Evolutionary conservation across 2,797 vertebrate genomes (phyloP).

Genomic region (Lindbergichthys nudifrons): DNA sequence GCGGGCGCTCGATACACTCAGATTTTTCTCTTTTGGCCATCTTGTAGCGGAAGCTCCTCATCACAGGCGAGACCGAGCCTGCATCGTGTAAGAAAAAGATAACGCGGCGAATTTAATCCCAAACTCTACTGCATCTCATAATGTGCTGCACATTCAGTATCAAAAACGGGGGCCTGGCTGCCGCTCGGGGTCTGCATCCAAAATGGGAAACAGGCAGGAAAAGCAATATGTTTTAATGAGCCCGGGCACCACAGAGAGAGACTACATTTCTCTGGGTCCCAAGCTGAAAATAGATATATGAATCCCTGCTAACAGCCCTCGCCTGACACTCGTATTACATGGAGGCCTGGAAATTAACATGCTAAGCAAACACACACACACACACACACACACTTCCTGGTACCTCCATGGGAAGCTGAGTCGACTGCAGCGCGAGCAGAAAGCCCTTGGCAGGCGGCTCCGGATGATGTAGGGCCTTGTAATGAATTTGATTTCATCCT

Average conservation of each 20-base stretch:
- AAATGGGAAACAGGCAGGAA: conserved; percentile 63
- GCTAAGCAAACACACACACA: conserved; percentile 45
- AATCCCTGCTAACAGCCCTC: conserved; percentile 49
- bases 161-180: conserved; percentile 37
- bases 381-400: conserved; percentile 36
- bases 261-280: conserved; percentile 49
- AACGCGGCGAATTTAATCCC: conserved; percentile 62
- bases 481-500: conserved; percentile 80
- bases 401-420: conserved; percentile 50
- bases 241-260: conserved; percentile 47
- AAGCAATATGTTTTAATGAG: conserved; percentile 76
- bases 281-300: conserved; percentile 53
- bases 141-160: conserved; percentile 43
- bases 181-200: conserved; percentile 50
- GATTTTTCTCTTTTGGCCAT: conserved; percentile 27
- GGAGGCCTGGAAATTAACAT: conserved; percentile 57
- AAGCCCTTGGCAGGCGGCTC: conserved; percentile 67
- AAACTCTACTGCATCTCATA: conserved; percentile 59
- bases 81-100: conserved; percentile 45
- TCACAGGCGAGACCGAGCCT: conserved; percentile 36
- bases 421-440: conserved; percentile 54
- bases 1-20: conserved; percentile 16
- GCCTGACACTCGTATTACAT: conserved; percentile 54
- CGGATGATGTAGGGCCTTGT: conserved; percentile 76
- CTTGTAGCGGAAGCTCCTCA: conserved; percentile 33